Evolutionary conservation across 2,113 vertebrate species (phyloP).

Genomic region (Felis chaus): DNA sequence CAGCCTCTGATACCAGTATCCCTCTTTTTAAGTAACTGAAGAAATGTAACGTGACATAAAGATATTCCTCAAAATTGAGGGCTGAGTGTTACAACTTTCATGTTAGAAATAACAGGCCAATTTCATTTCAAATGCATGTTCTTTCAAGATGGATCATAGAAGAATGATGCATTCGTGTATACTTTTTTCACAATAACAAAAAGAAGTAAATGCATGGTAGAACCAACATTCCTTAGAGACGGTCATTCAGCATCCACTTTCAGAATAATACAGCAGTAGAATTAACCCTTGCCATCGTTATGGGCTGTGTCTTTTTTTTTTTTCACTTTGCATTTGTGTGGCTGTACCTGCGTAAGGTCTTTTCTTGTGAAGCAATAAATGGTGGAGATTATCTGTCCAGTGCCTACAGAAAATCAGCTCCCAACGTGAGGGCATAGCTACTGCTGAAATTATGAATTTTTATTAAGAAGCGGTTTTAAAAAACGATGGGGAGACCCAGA

Average conservation of each 20-base stretch:
- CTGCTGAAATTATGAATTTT: not conserved
- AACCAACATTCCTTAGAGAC: not conserved
- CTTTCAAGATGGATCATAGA: not conserved
- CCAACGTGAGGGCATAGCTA: not conserved
- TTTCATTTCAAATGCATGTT: not conserved
- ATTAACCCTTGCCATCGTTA: not conserved
- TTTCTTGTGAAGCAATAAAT: not conserved
- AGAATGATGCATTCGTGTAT: not conserved
- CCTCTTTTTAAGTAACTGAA: not conserved
- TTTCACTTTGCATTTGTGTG: not conserved
- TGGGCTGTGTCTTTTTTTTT: not conserved
- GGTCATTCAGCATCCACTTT: not conserved
- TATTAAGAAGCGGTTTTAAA: not conserved
- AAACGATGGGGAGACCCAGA: not conserved
- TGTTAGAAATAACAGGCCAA: not conserved
- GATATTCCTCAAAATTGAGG: not conserved
- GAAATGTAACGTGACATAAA: slow-evolving; percentile 27
- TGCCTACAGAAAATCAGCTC: not conserved
- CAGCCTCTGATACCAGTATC: not conserved
- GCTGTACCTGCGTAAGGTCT: not conserved
- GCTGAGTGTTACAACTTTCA: not conserved
- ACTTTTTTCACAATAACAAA: not conserved
- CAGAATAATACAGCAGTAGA: not conserved
- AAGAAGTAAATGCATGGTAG: not conserved
- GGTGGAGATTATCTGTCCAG: not conserved